These are phyloP conservation scores for Zaprionus taronus DNA, from an alignment of 1,140 invertebrate genomes.

Conservation along the genomic window DNA sequence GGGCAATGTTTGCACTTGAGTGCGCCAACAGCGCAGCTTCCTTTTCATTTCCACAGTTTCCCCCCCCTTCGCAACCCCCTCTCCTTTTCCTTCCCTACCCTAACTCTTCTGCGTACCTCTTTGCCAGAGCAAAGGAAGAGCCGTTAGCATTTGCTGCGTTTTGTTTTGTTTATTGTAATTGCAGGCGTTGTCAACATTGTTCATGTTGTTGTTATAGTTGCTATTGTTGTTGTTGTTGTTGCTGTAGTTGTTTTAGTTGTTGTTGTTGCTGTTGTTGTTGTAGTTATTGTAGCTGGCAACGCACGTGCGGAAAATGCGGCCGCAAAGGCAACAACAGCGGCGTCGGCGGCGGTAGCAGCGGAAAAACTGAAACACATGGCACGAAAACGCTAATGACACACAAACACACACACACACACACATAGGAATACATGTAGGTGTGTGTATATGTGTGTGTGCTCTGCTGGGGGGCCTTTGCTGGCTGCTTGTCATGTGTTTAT, in stretches of 20 bases:
- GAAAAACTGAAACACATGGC: constrained; percentile 54
- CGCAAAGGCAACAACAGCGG: constrained; percentile 16
- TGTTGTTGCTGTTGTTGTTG: constrained; percentile 23
- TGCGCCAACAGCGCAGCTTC: constrained; percentile 22
- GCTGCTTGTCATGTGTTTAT: constrained; percentile 54
- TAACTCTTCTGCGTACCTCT: no score
- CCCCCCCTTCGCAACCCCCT: neutral
- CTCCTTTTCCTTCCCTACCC: neutral
- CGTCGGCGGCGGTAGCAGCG: constrained; percentile 18
- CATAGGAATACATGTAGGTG: no score
- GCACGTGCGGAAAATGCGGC: constrained; percentile 50
- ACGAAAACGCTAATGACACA: constrained; percentile 56
- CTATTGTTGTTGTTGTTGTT: constrained; percentile 8
- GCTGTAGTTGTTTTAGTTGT: constrained; percentile 21
- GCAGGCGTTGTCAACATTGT: constrained; percentile 48
- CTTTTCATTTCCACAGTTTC: constrained; percentile 7
- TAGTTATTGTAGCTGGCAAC: constrained; percentile 29
- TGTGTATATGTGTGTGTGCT: constrained; percentile 16
- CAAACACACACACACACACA: constrained; percentile 29
- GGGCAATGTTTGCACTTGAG: constrained; percentile 26
- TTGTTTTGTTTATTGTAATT: constrained; percentile 56
- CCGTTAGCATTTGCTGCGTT: constrained; percentile 51
- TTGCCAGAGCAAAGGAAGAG: constrained; percentile 19
- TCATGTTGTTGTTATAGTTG: constrained; percentile 15
- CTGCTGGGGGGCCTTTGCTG: constrained; percentile 32